Evolutionary conservation across 1,140 invertebrate genomes (phyloP), one percentile per base, ranked within the genome.

Genomic region (Drosophila pectinifera): DNA sequence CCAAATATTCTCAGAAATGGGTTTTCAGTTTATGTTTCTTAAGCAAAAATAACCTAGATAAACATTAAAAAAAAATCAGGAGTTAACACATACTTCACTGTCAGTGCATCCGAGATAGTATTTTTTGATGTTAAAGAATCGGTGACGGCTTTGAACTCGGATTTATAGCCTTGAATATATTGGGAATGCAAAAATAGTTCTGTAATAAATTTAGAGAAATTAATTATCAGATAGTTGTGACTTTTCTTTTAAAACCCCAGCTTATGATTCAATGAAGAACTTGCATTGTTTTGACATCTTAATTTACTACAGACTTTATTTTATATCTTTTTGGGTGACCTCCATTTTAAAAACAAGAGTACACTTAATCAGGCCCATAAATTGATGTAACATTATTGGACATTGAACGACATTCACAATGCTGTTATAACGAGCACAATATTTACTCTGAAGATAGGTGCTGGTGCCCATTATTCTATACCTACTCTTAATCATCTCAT

Each of bases 1-100:
- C 80, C 84, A 88, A 88, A 84, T 64, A 90, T 80, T 64, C 46
- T 62, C 38, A 45, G 65, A 86, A 61, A 65, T 69, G 38, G 34
- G 28, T 65, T 43, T 18, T n/a, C 56, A 61, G n/a, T 55, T 74
- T 68, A 31, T 49, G 56, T 51, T 67, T 73, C 49, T 56, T 55
- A 74, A 55, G 42, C 48, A 42, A 45, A 28, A 38, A 53, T 53
- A 53, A 53, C 49, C 22, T 64, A 59, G 41, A 46, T 51, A 57
- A 68, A 65, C 62, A 74, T 39, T 67, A 14, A 45, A 65, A 57
- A 7, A 10, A 14, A 22, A 51, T 7, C 36, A 41, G 39, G 28
- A 64, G 53, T 58, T 58, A 61, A 73, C 56, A 54, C 54, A 56
- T 53, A 41, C 43, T 36, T 75, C 53, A 36, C 63, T 46, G 26